Base-by-base conservation (phyloP, 2,888 invertebrate species). In the Gymnosoma rotundatum region DNA sequence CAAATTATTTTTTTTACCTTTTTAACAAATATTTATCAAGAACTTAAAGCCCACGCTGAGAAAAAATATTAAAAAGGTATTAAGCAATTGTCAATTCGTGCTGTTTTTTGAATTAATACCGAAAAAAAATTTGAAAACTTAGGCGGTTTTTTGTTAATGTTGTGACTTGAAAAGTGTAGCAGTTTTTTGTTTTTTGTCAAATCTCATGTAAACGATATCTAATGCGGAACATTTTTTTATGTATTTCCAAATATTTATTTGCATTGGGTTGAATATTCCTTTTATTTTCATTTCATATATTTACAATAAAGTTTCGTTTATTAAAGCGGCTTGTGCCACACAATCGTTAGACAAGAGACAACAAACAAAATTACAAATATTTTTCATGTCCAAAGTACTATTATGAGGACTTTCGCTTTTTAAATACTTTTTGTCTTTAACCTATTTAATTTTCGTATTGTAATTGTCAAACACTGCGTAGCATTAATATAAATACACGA, bases 51-150 rank as follows among this genome's bases (percentile, higher is more conserved):
- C 82, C 84, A 84, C 82, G 82, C 82, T 84, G 81, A 18, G 83
- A 42, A 75, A 14, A 52, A 21, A 63, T 63, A 78, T 78, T 61
- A 54, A 64, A 72, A 84, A 78, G 64, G 56, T 82, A 84, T 84
- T 84, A 84, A 74, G 84, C 84, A 84, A 84, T 82, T 84, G 84
- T 70, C 81, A 84, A 84, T 74, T 84, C 84, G 84, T 84, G 81
- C 78, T 73, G 84, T 84, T 67, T 67, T 78, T 36, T n/a, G 6
- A 14, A 20, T 76, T 52, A 45, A 61, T 50, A 50, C 54, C 42
- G 10, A 21, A 45, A 73, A 54, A 64, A 64, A 38, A 64, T 18
- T 36, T 58, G 16, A 64, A 79, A 83, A 76, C 60, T 72, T 32
- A 20, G 66, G 52, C 64, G 54, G 36, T 67, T 32, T 64, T 73